A percentile compares a stretch with the other conserved stretches of the same genome.
Conservation (phyloP, 2,797 vertebrate genomes). For the Manis javanica region DNA sequence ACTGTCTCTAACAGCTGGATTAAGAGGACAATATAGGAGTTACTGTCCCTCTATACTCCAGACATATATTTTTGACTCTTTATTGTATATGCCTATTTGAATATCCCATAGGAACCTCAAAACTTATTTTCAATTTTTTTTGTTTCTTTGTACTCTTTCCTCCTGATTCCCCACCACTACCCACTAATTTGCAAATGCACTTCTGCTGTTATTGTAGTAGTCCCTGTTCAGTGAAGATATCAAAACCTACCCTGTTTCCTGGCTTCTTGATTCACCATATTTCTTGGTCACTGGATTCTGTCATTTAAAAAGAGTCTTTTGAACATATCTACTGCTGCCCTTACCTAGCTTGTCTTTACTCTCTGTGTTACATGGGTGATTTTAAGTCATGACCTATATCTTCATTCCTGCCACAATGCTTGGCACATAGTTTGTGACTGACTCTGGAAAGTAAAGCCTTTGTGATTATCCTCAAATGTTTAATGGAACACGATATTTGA, state of each 20-base stretch:
- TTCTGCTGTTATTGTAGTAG: not conserved
- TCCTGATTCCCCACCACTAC: not conserved
- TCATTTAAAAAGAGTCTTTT: constrained; percentile 5
- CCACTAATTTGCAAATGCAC: not conserved
- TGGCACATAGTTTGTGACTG: not conserved
- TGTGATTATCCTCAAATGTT: constrained; percentile 32
- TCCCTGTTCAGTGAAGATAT: not conserved
- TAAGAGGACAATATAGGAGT: not conserved
- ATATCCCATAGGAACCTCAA: not conserved
- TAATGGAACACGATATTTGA: constrained; percentile 9
- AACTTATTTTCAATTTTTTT: constrained; percentile 27
- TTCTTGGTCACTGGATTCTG: not conserved
- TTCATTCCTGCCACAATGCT: constrained; percentile 39
- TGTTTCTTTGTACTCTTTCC: not conserved
- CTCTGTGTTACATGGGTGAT: constrained; percentile 36
- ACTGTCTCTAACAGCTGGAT: not conserved
- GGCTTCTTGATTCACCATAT: not conserved
- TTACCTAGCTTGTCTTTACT: not conserved
- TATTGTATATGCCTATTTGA: not conserved
- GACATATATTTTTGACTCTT: not conserved
- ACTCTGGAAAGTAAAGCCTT: constrained; percentile 6
- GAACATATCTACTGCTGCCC: not conserved
- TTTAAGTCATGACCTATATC: not conserved
- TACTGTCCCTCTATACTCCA: not conserved
- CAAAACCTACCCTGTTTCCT: not conserved